Base-by-base conservation (phyloP, 2,888 invertebrate species). In the Microctonus aethiopoides region DNA sequence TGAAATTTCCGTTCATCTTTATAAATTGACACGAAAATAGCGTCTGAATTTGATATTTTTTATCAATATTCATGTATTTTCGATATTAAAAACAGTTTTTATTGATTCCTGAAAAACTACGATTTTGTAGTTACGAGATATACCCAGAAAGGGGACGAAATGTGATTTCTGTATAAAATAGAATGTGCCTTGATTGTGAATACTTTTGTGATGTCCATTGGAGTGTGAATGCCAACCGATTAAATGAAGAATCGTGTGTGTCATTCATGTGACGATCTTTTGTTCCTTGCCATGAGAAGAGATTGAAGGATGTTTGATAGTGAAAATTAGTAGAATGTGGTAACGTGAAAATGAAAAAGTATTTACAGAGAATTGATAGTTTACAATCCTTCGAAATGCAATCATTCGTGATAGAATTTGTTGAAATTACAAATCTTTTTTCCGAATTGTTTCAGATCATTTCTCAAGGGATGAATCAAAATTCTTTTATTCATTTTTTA, bases 261-360 rank as follows among this genome's bases (percentile, higher is more conserved):
- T 74, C 75, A 75, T 74, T 76, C 74, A 67, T 74, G n/a, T n/a
- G n/a, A n/a, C n/a, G n/a, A n/a, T n/a, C 75, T 75, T 78, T 78
- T 78, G 71, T 75, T 73, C 75, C 73, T 78, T 71, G 73, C 74
- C 74, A 72, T 68, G 72, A 74, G 70, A 61, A 70, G 70, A n/a
- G 16, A n/a, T 20, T 46, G 46, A 7, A 46, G 4, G 16, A 46
- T 46, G 46, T n/a, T 7, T 7, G 46, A 20, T 9, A 36, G n/a
- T 66, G 26, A 57, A n/a, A 16, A 22, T 24, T 20, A 41, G 10
- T 20, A 4, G 32, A 20, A 20, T 22, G 26, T 16, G 52, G 24
- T 24, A 52, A 26, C 24, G 2, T 13, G 29, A 54, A 20, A 22
- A 36, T 39, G 13, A 6, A 62, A 39, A 41, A 16, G 51, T 29